Base-by-base conservation (phyloP, 2,888 invertebrate genomes). In the Dascillus cervinus region DNA sequence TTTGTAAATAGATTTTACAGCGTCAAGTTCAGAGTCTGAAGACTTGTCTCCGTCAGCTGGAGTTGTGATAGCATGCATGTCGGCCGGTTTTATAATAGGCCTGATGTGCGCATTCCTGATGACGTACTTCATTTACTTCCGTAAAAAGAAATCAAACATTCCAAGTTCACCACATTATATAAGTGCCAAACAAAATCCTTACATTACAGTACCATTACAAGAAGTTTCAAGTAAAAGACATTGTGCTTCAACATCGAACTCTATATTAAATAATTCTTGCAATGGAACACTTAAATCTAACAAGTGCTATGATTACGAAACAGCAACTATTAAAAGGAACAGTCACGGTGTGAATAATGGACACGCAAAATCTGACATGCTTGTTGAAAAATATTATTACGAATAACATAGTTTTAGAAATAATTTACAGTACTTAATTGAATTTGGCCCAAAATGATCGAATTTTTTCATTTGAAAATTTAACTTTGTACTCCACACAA, bases 151-250 rank as follows among this genome's bases (percentile, higher is more conserved):
- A 34, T 72, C 73, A 14, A 69, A 76, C 19, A 75, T 84, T 3
- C 81, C 83, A 0, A 78, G 83, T 22, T 82, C 83, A 29, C 85
- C 86, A 0, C 86, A 84, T 56, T 89, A 87, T 56, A 84, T 83
- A 47, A 78, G 82, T 13, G 72, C 81, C 0, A 85, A 84, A 54
- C 84, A 83, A 53, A 88, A 88, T 59, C 82, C 85, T 43, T 88
- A 88, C 61, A 84, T 86, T 39, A 80, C 85, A 12, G 79, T 88
- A 22, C 88, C 88, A 1, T 66, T 86, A 37, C 83, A 82, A 57
- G 86, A 87, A 61, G 79, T 82, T 54, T 71, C 74, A 44, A 58
- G 66, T 8, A 56, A 56, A 29, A 54, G 56, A 32, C 49, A 49
- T 20, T 55, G 37, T 50, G 64, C 66, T 46, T 65, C 50, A 53